These are phyloP conservation scores for Latrodectus geometricus DNA, from an alignment of 1,140 invertebrate genomes.

Conservation along the genomic window DNA sequence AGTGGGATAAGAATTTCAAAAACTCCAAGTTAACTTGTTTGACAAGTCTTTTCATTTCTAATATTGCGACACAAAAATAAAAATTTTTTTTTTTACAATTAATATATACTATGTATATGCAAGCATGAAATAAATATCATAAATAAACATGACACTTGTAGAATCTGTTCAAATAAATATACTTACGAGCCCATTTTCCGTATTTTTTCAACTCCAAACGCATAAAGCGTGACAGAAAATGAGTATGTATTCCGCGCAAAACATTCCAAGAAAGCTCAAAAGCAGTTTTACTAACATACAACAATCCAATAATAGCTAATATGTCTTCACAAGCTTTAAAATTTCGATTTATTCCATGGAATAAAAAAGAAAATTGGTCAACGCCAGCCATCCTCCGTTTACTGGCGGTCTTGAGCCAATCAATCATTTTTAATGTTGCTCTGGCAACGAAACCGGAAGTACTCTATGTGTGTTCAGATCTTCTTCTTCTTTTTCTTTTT, in stretches of 20 bases:
- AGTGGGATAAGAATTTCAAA: no score
- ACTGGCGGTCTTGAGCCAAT: conserved; percentile 9
- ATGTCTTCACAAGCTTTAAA: conserved; percentile 37
- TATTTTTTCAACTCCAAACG: conserved; percentile 52
- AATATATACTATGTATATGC: no score
- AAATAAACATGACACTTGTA: no score
- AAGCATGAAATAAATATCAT: no score
- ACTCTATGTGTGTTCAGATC: neutral
- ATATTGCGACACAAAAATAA: no score
- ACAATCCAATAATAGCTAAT: conserved; percentile 57
- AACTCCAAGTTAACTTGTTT: no score
- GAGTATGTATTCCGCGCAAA: conserved; percentile 52
- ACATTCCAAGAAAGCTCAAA: conserved; percentile 58
- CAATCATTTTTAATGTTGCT: conserved; percentile 46
- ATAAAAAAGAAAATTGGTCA: conserved; percentile 52
- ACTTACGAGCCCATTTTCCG: conserved; percentile 59
- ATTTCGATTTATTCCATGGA: conserved; percentile 44
- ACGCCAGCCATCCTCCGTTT: conserved; percentile 49
- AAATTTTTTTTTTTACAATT: no score
- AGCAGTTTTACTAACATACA: conserved; percentile 55
- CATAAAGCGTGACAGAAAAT: conserved; percentile 50
- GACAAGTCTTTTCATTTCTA: no score
- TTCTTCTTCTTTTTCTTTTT: conserved; percentile 7
- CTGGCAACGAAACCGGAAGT: conserved; percentile 45
- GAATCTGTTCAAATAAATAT: no score